Evolutionary conservation across 2,113 vertebrate genomes (phyloP).

Genomic region (Azemiops feae): DNA sequence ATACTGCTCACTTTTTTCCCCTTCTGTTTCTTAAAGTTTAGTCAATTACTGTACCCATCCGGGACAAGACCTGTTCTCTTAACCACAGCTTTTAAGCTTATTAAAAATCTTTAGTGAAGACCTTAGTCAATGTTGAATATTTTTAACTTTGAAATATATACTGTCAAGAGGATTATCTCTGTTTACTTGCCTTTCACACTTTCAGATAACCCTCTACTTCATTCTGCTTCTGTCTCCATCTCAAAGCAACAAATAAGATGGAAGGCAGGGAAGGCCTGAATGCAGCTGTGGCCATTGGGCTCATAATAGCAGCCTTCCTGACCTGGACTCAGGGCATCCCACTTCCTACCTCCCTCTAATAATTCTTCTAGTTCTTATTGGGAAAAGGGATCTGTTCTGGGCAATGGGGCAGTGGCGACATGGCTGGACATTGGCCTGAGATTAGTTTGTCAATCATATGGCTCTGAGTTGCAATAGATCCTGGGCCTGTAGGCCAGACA

Average conservation of each 20-base stretch:
- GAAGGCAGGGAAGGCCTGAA: not conserved
- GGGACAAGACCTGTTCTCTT: not conserved
- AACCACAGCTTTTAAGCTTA: not conserved
- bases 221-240: not conserved
- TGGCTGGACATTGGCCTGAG: not conserved
- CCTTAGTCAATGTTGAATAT: not conserved
- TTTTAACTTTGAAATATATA: not conserved
- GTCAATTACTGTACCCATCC: not conserved
- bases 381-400: not conserved
- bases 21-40: not conserved
- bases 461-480: not conserved
- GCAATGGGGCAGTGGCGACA: not conserved
- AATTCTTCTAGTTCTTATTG: not conserved
- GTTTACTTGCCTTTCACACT: not conserved
- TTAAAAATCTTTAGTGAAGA: not conserved
- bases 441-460: not conserved
- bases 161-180: not conserved
- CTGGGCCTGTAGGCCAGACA: not conserved
- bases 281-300: not conserved
- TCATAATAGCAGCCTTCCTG: not conserved
- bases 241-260: not conserved
- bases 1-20: not conserved
- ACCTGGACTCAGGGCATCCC: not conserved
- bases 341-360: not conserved
- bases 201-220: not conserved